Conservation (phyloP, 2,113 vertebrate species). For the Hemichromis elongatus region DNA sequence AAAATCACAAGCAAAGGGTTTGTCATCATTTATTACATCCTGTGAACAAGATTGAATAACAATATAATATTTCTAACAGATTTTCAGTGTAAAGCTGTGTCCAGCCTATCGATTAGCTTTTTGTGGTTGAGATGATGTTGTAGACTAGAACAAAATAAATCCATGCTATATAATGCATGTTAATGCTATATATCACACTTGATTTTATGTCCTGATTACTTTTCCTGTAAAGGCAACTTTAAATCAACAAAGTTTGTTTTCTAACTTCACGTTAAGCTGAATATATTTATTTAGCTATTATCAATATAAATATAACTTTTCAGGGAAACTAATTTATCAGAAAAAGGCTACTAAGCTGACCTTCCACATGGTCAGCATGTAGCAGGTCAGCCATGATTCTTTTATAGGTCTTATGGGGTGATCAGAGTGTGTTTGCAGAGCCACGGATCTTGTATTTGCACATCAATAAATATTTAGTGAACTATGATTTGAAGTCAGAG, state of each 20-base stretch:
- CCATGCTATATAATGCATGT: no score
- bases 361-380: not conserved
- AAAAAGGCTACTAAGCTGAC: not conserved
- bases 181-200: not conserved
- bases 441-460: not conserved
- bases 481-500: not conserved
- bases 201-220: not conserved
- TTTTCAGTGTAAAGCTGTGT: not conserved
- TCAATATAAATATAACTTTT: not conserved
- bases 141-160: not conserved
- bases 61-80: not conserved
- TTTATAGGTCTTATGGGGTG: not conserved
- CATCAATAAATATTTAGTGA: not conserved
- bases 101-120: not conserved
- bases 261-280: fast-evolving
- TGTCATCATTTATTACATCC: not conserved
- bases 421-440: not conserved
- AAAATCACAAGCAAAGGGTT: not conserved
- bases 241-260: not conserved
- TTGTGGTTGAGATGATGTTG: not conserved
- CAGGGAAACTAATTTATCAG: not conserved
- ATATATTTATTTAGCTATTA: not conserved
- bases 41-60: not conserved
- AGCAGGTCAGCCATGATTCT: not conserved
- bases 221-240: not conserved